A percentile compares a stretch with the other conserved stretches of the same genome.
phyloP scores from a whole-genome alignment of 2,888 invertebrate genomes.

The Pecten maximus region DNA sequence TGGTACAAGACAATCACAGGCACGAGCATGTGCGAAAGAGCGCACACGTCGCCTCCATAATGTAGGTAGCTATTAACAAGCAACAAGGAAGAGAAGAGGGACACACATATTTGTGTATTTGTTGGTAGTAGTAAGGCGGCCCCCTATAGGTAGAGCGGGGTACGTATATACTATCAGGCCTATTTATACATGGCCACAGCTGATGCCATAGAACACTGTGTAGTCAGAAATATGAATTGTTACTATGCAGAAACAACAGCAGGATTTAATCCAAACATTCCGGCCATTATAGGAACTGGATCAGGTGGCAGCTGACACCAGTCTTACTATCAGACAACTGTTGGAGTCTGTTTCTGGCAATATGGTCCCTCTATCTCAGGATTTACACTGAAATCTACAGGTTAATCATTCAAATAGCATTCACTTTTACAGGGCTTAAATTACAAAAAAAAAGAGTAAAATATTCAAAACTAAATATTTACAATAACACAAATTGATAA shows the following conservation, averaged over 20 bases:
- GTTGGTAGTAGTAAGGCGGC: constrained; percentile 8
- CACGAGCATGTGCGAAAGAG: constrained; percentile 1
- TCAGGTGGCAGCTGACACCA: constrained; percentile 24
- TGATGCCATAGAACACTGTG: not conserved
- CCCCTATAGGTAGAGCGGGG: constrained; percentile 17
- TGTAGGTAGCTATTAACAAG: constrained; percentile 9
- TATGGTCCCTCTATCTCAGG: not conserved
- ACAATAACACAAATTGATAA: no score
- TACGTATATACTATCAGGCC: not conserved
- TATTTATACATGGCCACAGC: constrained; percentile 4
- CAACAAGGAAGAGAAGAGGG: constrained; percentile 29
- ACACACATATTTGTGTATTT: constrained; percentile 26
- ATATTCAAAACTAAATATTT: no score
- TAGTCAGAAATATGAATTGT: constrained; percentile 30
- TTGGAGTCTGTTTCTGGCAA: not conserved
- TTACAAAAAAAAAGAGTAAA: no score
- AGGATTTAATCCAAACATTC: constrained; percentile 30
- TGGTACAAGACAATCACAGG: not conserved
- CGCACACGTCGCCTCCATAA: constrained; percentile 15
- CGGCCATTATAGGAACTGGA: constrained; percentile 15
- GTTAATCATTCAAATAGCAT: constrained; percentile 2
- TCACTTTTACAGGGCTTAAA: no score
- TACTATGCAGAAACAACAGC: constrained; percentile 35
- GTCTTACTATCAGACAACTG: not conserved
- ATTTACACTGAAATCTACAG: not conserved